Conservation (phyloP, 2,797 vertebrate genomes). For the Halcyon badia region DNA sequence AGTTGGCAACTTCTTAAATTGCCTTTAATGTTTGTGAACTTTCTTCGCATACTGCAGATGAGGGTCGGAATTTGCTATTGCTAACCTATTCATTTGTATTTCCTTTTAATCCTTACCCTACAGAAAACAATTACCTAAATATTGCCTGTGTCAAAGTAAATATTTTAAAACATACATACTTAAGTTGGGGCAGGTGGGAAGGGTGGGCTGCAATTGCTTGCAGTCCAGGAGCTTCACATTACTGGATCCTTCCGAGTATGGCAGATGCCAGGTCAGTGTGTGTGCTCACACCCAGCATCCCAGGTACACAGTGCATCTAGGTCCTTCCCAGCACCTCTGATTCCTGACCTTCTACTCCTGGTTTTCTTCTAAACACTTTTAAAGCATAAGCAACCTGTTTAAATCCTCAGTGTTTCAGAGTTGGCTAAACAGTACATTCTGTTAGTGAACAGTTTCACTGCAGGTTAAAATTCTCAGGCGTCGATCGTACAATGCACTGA, state of each 20-base stretch:
- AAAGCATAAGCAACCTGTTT: neutral
- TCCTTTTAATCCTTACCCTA: neutral
- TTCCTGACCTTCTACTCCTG: neutral
- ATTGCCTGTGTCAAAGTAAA: neutral
- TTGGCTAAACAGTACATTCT: constrained; percentile 1
- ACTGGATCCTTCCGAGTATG: neutral
- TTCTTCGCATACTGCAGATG: neutral
- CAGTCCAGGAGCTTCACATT: neutral
- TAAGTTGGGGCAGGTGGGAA: neutral
- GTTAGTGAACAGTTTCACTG: constrained; percentile 11
- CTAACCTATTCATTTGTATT: neutral
- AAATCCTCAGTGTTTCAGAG: neutral
- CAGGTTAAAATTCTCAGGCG: constrained; percentile 37
- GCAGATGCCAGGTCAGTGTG: neutral
- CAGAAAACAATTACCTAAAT: neutral
- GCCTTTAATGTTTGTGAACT: neutral
- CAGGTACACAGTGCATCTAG: neutral
- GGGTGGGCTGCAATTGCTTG: neutral
- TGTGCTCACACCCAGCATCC: neutral
- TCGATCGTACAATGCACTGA: constrained; percentile 30
- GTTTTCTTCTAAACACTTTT: neutral
- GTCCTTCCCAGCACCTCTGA: neutral
- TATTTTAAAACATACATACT: neutral
- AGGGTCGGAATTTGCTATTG: neutral
- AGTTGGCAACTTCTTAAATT: neutral